These are phyloP conservation scores for Limnephilus rhombicus DNA, from an alignment of 2,888 invertebrate genomes.

Conservation along the genomic window DNA sequence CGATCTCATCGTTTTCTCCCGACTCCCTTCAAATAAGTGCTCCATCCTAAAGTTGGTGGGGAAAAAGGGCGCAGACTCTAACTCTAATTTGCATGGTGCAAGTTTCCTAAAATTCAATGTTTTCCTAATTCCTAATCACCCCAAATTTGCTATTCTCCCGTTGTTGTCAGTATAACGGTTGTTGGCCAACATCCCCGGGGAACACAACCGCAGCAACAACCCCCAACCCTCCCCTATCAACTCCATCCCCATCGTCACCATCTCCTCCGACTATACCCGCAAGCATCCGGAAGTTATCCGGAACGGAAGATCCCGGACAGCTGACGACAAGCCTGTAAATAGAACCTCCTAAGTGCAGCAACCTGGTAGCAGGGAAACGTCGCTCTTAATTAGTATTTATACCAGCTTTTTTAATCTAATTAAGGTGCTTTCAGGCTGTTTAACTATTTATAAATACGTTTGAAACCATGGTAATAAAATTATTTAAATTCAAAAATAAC, in stretches of 20 bases:
- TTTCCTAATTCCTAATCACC: background rate
- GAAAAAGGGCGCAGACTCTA: too few species aligned
- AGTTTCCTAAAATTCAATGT: background rate
- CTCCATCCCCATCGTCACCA: background rate
- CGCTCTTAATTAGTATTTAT: background rate
- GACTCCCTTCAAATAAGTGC: too few species aligned
- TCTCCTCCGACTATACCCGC: background rate
- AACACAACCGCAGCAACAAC: background rate
- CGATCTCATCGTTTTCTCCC: too few species aligned
- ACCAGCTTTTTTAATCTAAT: background rate
- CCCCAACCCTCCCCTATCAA: background rate
- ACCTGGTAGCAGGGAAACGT: background rate
- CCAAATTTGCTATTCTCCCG: background rate
- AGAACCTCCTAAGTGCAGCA: background rate
- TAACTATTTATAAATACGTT: background rate
- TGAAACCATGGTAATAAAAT: background rate
- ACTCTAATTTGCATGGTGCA: background rate
- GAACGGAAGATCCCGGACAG: background rate
- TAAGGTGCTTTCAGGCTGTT: background rate
- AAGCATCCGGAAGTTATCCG: background rate
- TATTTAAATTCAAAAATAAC: background rate
- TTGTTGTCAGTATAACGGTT: conserved; percentile 1
- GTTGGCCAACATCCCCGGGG: background rate
- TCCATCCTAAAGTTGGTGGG: too few species aligned
- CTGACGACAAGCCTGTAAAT: background rate